Base-by-base conservation (phyloP, 2,113 vertebrate genomes). In the Lepidothrix coronata region DNA sequence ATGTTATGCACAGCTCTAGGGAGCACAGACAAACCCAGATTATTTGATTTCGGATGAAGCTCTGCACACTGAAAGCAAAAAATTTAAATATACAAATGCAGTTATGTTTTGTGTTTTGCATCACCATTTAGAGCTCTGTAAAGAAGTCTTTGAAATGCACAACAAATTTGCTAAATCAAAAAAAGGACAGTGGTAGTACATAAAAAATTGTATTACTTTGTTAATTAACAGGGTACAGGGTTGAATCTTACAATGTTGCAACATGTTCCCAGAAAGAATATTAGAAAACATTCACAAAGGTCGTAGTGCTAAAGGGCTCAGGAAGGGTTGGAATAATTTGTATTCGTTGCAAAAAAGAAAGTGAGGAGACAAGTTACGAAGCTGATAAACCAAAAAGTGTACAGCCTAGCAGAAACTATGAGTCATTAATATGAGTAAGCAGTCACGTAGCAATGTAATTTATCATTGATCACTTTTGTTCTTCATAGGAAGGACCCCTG, bases 41-140 rank as follows among this genome's bases (percentile, higher is more conserved):
- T 6, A 75, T 62, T 75, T 78, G 31, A 68, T 90, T 94, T 91
- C 65, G 62, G 41, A 77, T 85, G 41, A 65, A 89, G 74, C 18
- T 92, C 51, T 88, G 71, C 24, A 25, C 28, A 24, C 0, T 63
- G 52, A 82, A 91, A 67, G 31, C 13, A 25, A 70, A 85, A 85
- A n/a, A 20, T 9, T 63, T 24, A 73, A 87, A 87, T 57, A 65
- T 25, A 73, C 55, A 68, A 96, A 74, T 75, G 52, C 19, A 74
- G 61, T 77, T 58, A 74, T 20, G 43, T 85, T 94, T 94, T 82
- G 66, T 91, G 79, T 39, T 90, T 90, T 95, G 51, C 61, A 49
- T 88, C 55, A 54, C 61, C 52, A 11, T 62, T 95, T 87, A 77
- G 68, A 91, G 35, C 49, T 89, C 88, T 84, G 65, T 65, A 43